Evolutionary conservation across 2,888 invertebrate species (phyloP), one percentile per base, ranked within the genome.

Genomic region (Galerucella nymphaeae): DNA sequence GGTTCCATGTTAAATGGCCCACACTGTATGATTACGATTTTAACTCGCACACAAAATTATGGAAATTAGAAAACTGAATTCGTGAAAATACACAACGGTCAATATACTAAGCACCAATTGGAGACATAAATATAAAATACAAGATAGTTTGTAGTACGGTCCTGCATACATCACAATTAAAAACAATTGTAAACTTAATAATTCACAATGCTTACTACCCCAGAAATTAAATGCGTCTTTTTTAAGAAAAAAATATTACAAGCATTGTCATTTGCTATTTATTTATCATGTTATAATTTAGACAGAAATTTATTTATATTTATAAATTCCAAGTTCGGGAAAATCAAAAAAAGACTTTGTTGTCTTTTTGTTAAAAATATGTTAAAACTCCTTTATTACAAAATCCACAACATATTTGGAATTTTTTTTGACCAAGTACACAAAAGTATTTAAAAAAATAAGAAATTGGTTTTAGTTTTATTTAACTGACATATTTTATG

Each of bases 111-210:
- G 53, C 16, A 18, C 16, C 53, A 18, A 16, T 16, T 53, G 4
- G 48, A 48, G 45, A 11, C 45, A 45, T 45, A 50, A 50, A 16
- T 8, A 50, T n/a, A 53, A 53, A 16, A 53, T 16, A 16, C 6
- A 53, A 53, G 16, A 18, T 53, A 53, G 53, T 53, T 53, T 53
- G 16, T 18, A 16, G 16, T 53, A 53, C 18, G 18, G 53, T 53
- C 10, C 70, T 63, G 70, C 63, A 70, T 23, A 70, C 63, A 70
- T 70, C 70, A 70, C 70, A 45, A 63, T 70, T 69, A 70, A 73
- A 74, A 72, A 70, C 50, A 70, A 70, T 69, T 66, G 23, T 53
- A 69, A 73, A 66, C 50, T 67, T 66, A 30, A 69, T 71, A 72
- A 72, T 67, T 72, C 57, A 74, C 57, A 61, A 70, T 62, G 42